Evolutionary conservation across 2,888 invertebrate species (phyloP).

Genomic region (Cephonodes hylas): DNA sequence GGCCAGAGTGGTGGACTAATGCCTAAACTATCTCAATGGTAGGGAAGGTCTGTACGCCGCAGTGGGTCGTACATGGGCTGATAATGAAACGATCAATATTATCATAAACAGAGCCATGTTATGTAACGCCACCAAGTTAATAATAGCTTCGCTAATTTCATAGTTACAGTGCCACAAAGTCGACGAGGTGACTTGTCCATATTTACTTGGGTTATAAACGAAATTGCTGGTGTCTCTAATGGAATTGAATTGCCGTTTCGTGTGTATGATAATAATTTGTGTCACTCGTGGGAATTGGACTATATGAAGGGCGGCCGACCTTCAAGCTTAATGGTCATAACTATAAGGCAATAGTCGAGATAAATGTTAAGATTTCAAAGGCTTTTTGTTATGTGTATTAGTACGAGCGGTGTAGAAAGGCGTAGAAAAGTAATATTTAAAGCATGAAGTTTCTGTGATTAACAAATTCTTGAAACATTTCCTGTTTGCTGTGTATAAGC

Average conservation of each 20-base stretch:
- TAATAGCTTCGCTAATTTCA: background rate
- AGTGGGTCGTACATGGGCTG: too few relatives aligned
- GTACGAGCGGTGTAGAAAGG: too few relatives aligned
- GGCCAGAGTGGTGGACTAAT: too few relatives aligned
- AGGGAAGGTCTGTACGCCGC: too few relatives aligned
- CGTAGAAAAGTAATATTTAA: too few relatives aligned
- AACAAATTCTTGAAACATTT: too few relatives aligned
- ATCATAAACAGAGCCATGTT: background rate
- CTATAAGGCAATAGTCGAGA: background rate
- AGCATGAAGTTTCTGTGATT: too few relatives aligned
- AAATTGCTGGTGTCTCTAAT: constrained; percentile 28
- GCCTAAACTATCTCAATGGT: too few relatives aligned
- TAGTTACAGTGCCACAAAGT: background rate
- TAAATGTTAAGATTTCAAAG: background rate
- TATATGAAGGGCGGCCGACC: constrained; percentile 35
- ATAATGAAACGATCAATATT: too few relatives aligned
- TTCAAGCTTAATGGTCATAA: constrained; percentile 28
- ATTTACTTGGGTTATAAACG: background rate
- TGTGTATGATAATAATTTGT: constrained; percentile 28
- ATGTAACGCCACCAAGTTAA: background rate
- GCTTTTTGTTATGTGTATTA: background rate
- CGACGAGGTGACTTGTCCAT: constrained; percentile 6
- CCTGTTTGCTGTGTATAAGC: too few relatives aligned
- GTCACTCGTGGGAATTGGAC: constrained; percentile 52
- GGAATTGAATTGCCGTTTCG: constrained; percentile 46